Percentiles rank a stretch among this genome's conserved stretches.
Conservation (phyloP, 2,797 vertebrate species). For the Hydrocynus forskahlii region DNA sequence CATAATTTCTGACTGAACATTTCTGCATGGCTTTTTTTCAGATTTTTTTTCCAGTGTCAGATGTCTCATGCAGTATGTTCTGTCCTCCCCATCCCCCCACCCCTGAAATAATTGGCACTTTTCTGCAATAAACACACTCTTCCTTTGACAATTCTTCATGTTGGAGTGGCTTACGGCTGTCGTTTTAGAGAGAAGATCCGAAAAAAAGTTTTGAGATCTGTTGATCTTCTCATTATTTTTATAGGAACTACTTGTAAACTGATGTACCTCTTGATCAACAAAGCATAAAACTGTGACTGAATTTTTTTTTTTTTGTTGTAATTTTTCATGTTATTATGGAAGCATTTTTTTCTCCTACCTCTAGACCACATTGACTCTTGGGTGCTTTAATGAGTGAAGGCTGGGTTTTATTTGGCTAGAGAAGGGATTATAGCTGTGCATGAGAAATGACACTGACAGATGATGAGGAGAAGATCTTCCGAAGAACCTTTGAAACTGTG, state of each 20-base stretch:
- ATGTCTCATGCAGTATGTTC: no score
- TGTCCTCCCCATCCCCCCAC: not conserved
- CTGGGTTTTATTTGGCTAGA: conserved; percentile 17
- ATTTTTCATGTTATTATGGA: conserved; percentile 50
- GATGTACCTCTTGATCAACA: conserved; percentile 41
- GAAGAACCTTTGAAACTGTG: conserved; percentile 48
- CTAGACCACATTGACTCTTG: conserved; percentile 53
- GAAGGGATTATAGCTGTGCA: not conserved
- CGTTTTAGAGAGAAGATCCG: conserved; percentile 41
- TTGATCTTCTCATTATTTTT: conserved; percentile 12
- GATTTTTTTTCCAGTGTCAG: not conserved
- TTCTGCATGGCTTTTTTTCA: not conserved
- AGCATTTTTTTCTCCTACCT: conserved; percentile 61
- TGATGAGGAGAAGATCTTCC: conserved; percentile 43
- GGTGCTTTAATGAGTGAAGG: conserved; percentile 44
- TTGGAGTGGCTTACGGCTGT: conserved; percentile 69
- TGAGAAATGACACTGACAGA: conserved; percentile 52
- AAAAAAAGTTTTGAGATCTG: not conserved
- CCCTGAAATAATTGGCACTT: not conserved
- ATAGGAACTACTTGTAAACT: conserved; percentile 4
- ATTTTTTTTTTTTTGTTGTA: conserved; percentile 25
- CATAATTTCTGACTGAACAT: conserved; percentile 52
- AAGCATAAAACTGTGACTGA: conserved; percentile 46
- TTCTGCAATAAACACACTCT: not conserved
- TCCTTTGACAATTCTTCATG: conserved; percentile 27